A percentile compares a stretch with the other conserved stretches of the same genome.
Conservation (phyloP, 2,797 vertebrate genomes). For the Pseudomugil tenellus region DNA sequence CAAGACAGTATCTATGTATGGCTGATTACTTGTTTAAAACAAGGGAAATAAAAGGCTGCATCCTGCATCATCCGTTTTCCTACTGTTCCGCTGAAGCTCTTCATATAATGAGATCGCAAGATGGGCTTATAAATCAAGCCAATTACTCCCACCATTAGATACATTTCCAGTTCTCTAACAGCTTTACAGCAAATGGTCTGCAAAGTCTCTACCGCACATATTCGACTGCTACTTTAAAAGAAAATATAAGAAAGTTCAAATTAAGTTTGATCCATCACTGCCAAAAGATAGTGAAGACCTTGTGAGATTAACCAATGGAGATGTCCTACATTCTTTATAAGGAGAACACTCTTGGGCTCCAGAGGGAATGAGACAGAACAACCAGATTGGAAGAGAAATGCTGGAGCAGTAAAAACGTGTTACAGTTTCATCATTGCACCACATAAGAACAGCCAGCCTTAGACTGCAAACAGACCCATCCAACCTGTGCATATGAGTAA, state of each 20-base stretch:
- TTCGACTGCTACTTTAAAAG: conserved; percentile 26
- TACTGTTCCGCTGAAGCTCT: conserved; percentile 48
- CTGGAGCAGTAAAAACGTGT: conserved; percentile 43
- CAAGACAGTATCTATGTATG: conserved; percentile 15
- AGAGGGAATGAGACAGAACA: conserved; percentile 51
- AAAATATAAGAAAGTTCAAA: conserved; percentile 15
- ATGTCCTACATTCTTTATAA: conserved; percentile 66
- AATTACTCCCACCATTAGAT: conserved; percentile 67
- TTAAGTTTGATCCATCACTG: conserved; percentile 22
- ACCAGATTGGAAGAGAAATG: conserved; percentile 55
- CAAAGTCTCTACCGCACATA: conserved; percentile 36
- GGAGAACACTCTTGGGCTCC: conserved; percentile 43
- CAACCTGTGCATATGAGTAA: conserved; percentile 18
- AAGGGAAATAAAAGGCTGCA: conserved; percentile 22
- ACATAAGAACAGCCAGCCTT: conserved; percentile 39
- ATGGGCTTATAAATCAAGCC: conserved; percentile 61
- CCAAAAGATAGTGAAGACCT: conserved; percentile 23
- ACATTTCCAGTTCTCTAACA: conserved; percentile 44
- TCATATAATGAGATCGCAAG: conserved; percentile 68
- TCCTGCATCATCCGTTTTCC: conserved; percentile 30
- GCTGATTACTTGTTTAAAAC: conserved; percentile 31
- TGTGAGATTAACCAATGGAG: conserved; percentile 41
- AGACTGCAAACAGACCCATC: conserved; percentile 16
- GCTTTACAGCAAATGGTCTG: conserved; percentile 51
- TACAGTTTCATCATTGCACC: conserved; percentile 61